Evolutionary conservation across 2,797 vertebrate species (phyloP).

Genomic region (Amblyopsis hoosieri): DNA sequence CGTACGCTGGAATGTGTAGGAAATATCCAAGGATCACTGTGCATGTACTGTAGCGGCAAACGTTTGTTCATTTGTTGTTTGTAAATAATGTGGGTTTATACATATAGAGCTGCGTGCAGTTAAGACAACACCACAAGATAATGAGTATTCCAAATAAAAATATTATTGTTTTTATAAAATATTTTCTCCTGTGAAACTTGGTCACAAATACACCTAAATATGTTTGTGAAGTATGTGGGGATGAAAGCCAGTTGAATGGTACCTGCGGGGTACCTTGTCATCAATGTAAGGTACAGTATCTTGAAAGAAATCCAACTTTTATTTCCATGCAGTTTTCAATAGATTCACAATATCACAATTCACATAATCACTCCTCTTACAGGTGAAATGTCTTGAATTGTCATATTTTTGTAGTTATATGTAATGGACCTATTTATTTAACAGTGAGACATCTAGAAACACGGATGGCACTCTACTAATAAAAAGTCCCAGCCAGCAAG

Average conservation of each 20-base stretch:
- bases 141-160: no score
- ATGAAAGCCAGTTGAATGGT: no score
- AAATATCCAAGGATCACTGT: constrained; percentile 18
- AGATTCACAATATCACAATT: no score
- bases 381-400: background rate
- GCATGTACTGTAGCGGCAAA: background rate
- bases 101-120: background rate
- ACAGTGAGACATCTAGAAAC: constrained; percentile 21
- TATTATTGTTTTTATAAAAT: no score
- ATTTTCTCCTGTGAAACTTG: no score
- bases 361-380: no score
- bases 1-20: constrained; percentile 9
- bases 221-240: no score
- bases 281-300: background rate
- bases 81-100: background rate
- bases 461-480: constrained; percentile 27
- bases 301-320: background rate
- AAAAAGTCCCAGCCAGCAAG: constrained; percentile 32
- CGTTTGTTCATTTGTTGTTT: background rate
- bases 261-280: background rate
- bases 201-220: no score
- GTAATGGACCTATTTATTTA: constrained; percentile 1
- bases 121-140: background rate
- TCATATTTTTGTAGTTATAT: background rate
- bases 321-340: background rate